Evolutionary conservation across 1,140 invertebrate species (phyloP).

Genomic region (Drosophila ironensis): DNA sequence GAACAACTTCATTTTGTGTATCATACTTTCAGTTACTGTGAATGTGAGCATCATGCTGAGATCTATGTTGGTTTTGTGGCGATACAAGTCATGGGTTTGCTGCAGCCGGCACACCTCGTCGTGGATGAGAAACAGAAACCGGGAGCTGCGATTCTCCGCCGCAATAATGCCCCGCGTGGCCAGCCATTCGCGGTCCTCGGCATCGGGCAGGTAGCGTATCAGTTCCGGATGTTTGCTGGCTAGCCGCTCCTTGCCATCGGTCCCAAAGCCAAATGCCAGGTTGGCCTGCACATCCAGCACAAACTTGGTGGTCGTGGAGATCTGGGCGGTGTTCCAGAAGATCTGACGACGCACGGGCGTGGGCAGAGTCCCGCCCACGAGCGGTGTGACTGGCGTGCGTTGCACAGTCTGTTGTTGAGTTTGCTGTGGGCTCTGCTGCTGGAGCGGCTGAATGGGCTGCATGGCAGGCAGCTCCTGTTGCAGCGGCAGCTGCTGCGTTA

Average conservation of each 20-base stretch:
- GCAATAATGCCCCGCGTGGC: slow-evolving; percentile 69
- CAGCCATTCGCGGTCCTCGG: slow-evolving; percentile 76
- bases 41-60: slow-evolving; percentile 70
- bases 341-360: slow-evolving; percentile 72
- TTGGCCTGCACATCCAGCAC: slow-evolving; percentile 79
- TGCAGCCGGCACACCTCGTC: slow-evolving; percentile 73
- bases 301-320: slow-evolving; percentile 74
- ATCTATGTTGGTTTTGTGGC: slow-evolving; percentile 66
- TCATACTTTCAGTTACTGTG: slow-evolving; percentile 72
- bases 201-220: slow-evolving; percentile 78
- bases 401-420: neutral
- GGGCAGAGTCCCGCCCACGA: slow-evolving; percentile 48
- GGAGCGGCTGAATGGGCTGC: slow-evolving; percentile 17
- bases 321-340: slow-evolving; percentile 79
- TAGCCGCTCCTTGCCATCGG: slow-evolving; percentile 73
- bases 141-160: slow-evolving; percentile 66
- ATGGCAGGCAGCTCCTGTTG: slow-evolving; percentile 4
- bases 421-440: slow-evolving; percentile 24
- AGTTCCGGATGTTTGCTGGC: slow-evolving; percentile 81
- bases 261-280: slow-evolving; percentile 76
- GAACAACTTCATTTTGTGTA: slow-evolving; percentile 78
- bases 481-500: slow-evolving; percentile 17
- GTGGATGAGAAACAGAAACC: slow-evolving; percentile 77
- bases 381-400: slow-evolving; percentile 22
- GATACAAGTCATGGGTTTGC: slow-evolving; percentile 68